Evolutionary conservation across 2,113 vertebrate species (phyloP).

Genomic region (Odontophorus gujanensis): DNA sequence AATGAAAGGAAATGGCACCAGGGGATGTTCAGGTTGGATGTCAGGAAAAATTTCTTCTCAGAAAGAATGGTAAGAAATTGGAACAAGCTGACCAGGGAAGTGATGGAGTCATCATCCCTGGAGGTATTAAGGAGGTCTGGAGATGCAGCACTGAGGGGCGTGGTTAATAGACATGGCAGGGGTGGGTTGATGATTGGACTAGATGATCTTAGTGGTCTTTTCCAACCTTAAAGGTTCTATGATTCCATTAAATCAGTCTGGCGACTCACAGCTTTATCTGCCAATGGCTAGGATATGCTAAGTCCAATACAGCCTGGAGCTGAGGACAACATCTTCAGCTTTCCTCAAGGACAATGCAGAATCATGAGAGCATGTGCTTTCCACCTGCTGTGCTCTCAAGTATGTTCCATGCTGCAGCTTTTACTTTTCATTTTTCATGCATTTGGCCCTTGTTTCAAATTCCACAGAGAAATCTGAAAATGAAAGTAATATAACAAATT

Average conservation of each 20-base stretch:
- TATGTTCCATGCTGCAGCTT: neutral
- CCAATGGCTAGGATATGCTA: neutral
- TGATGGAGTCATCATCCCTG: too few species aligned
- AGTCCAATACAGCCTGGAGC: neutral
- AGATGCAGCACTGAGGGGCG: too few species aligned
- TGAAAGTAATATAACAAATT: neutral
- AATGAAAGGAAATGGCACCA: too few species aligned
- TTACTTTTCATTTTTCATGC: neutral
- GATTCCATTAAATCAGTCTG: neutral
- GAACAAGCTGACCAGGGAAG: too few species aligned
- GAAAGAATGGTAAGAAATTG: too few species aligned
- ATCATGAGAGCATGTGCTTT: neutral
- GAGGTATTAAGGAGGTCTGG: too few species aligned
- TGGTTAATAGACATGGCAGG: too few species aligned
- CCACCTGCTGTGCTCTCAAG: neutral
- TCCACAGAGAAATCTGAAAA: neutral
- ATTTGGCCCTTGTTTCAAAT: neutral
- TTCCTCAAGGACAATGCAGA: accelerated
- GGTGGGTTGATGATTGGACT: too few species aligned
- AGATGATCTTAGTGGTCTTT: too few species aligned
- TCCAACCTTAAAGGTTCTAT: too few species aligned
- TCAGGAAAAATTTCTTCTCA: too few species aligned
- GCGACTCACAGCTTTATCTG: neutral
- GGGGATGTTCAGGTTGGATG: too few species aligned
- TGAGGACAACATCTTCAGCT: neutral